Evolutionary conservation across 1,140 invertebrate genomes (phyloP), one percentile per base, ranked within the genome.

Genomic region (Heliconius nattereri): DNA sequence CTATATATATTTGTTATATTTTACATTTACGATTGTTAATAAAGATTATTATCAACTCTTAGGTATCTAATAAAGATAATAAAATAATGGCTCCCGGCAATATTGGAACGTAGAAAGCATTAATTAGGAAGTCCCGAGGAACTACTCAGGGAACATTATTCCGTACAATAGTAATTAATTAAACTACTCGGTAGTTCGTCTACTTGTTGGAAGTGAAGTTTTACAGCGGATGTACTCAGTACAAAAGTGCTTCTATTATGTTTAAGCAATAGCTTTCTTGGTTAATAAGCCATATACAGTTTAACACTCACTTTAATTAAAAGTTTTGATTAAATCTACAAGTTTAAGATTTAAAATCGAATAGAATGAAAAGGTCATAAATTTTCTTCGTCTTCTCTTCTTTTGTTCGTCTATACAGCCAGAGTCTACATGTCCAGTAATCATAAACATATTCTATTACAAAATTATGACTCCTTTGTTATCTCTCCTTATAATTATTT

Each of bases 101-200:
- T 72, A 72, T 72, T 20, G 71, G 71, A 40, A 72, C 71, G 16
- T 72, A 72, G 71, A 72, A 72, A 72, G 71, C 71, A 72, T 37
- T 72, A 72, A 72, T 72, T 72, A 72, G 35, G 71, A 71, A 71
- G 70, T 71, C 70, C 35, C 70, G 70, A 71, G 70, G 16, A 72
- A 72, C 71, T 72, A 72, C 71, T 72, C 71, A 20, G 35, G n/a
- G 71, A 72, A 72, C 71, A 72, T 72, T 72, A 37, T 72, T 72
- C 71, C 35, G 35, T 37, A 72, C 71, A 72, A 72, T 72, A 37
- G 71, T 72, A 72, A 72, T 72, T 72, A 72, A 72, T 72, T 72
- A 72, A 72, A 72, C 71, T 72, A 72, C 71, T 72, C 35, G 19
- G 71, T 66, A 66, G 60, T 72, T 72, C 71, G 71, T 72, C 71